Conservation (phyloP, 2,888 invertebrate genomes). For the Plemyria rubiginata region DNA sequence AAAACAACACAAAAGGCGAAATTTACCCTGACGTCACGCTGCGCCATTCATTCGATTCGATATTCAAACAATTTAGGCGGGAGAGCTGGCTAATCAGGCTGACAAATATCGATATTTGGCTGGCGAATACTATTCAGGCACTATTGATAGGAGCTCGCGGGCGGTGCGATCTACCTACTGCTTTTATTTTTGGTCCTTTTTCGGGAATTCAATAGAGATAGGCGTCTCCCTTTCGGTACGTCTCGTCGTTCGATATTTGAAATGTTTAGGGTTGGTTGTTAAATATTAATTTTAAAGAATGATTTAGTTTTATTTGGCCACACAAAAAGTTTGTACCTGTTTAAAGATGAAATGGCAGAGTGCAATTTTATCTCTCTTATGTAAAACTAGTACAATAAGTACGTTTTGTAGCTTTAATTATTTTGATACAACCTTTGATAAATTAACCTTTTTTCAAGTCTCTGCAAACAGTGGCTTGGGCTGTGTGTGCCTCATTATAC, state of each 20-base stretch:
- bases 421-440: too few species aligned
- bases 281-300: constrained; percentile 16
- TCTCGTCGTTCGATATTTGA: constrained; percentile 73
- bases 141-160: constrained; percentile 65
- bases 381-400: too few species aligned
- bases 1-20: constrained; percentile 54
- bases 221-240: constrained; percentile 74
- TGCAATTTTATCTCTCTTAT: too few species aligned
- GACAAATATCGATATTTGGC: constrained; percentile 81
- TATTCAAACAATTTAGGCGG: constrained; percentile 59
- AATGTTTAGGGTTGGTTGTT: constrained; percentile 70
- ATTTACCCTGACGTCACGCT: constrained; percentile 70
- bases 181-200: constrained; percentile 78
- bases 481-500: too few species aligned
- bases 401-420: too few species aligned
- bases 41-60: constrained; percentile 67
- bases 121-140: constrained; percentile 61
- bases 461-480: too few species aligned
- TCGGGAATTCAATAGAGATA: constrained; percentile 82
- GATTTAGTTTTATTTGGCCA: too few species aligned
- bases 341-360: too few species aligned
- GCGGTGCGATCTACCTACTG: constrained; percentile 48
- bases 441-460: too few species aligned
- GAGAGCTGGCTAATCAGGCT: constrained; percentile 79
- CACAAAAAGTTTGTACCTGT: too few species aligned